Evolutionary conservation across 2,797 vertebrate species (phyloP).

Genomic region (Austrolebias charrua): DNA sequence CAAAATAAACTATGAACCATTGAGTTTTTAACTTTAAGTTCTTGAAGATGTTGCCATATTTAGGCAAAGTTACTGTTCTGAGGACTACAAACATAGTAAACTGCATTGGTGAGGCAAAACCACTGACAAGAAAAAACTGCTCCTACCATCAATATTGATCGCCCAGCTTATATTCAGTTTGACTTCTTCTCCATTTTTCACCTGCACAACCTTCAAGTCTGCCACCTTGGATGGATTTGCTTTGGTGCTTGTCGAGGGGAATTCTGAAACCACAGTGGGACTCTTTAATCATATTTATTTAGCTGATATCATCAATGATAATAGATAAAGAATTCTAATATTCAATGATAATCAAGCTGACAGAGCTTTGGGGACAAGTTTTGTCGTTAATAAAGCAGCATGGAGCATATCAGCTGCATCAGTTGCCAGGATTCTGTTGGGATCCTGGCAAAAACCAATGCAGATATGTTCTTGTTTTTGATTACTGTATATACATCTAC

Average conservation of each 20-base stretch:
- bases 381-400: background rate
- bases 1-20: too few species aligned
- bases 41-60: background rate
- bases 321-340: background rate
- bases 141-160: constrained; percentile 80
- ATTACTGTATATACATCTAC: too few species aligned
- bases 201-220: constrained; percentile 38
- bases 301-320: background rate
- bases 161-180: constrained; percentile 79
- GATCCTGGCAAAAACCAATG: too few species aligned
- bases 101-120: background rate
- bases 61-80: background rate
- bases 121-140: constrained; percentile 3
- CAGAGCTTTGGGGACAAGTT: background rate
- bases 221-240: constrained; percentile 63
- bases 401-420: background rate
- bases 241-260: accelerated
- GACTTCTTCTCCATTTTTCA: background rate
- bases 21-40: too few species aligned
- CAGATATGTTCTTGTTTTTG: too few species aligned
- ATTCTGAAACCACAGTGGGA: constrained; percentile 21
- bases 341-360: background rate
- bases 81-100: background rate
- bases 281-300: background rate
- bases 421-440: too few species aligned